phyloP scores from a whole-genome alignment of 2,797 vertebrate genomes.

The Halcyon chelicuti region DNA sequence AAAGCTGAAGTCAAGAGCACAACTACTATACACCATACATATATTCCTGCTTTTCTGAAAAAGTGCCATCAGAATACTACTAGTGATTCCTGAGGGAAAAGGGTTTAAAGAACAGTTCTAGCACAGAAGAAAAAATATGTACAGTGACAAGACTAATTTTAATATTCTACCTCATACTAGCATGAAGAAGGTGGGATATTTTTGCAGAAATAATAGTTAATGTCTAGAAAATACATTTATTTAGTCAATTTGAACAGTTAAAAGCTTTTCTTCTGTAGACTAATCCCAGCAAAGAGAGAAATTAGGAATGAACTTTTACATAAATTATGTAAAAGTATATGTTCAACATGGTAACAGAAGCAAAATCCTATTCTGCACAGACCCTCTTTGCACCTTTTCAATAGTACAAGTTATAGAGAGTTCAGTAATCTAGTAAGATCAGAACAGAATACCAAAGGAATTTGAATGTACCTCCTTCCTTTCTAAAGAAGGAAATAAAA shows the following conservation, averaged over 20 bases:
- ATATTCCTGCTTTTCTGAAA: not conserved
- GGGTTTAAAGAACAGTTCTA: not conserved
- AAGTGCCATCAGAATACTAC: not conserved
- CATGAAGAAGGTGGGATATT: not conserved
- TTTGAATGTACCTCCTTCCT: not conserved
- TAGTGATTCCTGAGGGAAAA: not conserved
- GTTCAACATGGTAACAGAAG: not conserved
- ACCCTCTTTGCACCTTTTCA: not conserved
- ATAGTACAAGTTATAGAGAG: not conserved
- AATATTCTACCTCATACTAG: not conserved
- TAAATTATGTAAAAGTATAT: not conserved
- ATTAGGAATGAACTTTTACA: not conserved
- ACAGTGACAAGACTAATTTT: not conserved
- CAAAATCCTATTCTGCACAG: not conserved
- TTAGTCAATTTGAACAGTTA: not conserved
- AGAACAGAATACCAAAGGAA: not conserved
- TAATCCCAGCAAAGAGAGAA: not conserved
- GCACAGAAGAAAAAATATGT: not conserved
- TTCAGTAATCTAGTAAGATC: not conserved
- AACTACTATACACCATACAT: not conserved
- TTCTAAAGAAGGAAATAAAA: not conserved
- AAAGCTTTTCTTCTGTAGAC: not conserved
- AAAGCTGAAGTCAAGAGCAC: not conserved
- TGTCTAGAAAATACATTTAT: not conserved
- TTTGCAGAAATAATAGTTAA: not conserved